Percentiles rank a stretch among this genome's conserved stretches.
Evolutionary conservation across 2,113 vertebrate species (phyloP).

Genomic region (Isurus oxyrinchus): DNA sequence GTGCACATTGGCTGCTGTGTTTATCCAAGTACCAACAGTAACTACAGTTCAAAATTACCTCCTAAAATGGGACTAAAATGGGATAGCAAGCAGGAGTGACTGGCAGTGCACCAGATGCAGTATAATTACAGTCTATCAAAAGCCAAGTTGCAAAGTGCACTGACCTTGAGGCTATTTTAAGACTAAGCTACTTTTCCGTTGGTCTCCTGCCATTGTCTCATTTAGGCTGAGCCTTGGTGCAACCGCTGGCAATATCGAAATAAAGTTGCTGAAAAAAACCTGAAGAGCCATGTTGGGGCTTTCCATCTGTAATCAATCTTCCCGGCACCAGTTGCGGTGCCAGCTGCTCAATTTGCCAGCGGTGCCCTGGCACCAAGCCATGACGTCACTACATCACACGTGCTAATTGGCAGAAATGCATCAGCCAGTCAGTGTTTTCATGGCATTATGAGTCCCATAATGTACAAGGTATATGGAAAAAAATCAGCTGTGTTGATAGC

Average conservation of each 20-base stretch:
- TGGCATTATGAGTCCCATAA: neutral
- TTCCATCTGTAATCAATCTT: neutral
- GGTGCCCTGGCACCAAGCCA: neutral
- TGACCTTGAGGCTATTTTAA: too few relatives aligned
- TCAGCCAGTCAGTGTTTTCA: neutral
- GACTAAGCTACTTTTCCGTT: too few relatives aligned
- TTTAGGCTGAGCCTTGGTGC: too few relatives aligned
- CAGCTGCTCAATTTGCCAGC: neutral
- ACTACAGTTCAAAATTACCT: neutral
- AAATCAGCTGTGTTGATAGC: neutral
- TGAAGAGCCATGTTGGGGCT: neutral
- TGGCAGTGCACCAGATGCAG: neutral
- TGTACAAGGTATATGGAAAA: neutral
- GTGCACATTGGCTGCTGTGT: neutral
- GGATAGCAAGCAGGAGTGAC: neutral
- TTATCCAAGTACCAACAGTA: neutral
- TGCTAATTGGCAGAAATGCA: neutral
- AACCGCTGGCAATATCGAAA: too few relatives aligned
- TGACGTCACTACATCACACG: neutral
- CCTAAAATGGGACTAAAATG: neutral
- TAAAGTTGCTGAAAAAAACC: neutral
- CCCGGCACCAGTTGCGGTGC: neutral
- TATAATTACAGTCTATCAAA: neutral
- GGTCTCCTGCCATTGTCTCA: too few relatives aligned
- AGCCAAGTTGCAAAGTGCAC: neutral